Conservation (phyloP, 2,797 vertebrate genomes). For the Tragelaphus oryx region DNA sequence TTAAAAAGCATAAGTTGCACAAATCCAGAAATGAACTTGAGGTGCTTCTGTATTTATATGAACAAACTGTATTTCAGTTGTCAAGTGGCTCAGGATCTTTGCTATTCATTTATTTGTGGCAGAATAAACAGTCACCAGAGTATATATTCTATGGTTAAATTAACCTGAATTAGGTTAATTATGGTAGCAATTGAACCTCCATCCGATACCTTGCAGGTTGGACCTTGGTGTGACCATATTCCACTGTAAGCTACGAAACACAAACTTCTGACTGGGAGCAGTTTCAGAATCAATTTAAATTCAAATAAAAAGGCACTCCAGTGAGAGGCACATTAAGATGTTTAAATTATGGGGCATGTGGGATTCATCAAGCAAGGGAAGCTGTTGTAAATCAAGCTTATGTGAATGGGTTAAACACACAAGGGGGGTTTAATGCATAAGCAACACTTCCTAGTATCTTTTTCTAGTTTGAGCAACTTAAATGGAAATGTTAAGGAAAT, state of each 20-base stretch:
- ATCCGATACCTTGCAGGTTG: background rate
- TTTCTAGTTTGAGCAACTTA: slow-evolving; percentile 42
- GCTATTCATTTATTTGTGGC: slow-evolving; percentile 49
- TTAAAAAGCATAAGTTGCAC: background rate
- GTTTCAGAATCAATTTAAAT: slow-evolving; percentile 71
- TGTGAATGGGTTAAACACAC: slow-evolving; percentile 57
- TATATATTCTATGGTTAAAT: slow-evolving; percentile 71
- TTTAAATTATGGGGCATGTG: slow-evolving; percentile 80
- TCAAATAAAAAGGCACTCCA: slow-evolving; percentile 73
- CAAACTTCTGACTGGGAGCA: slow-evolving; percentile 66
- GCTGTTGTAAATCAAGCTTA: slow-evolving; percentile 76
- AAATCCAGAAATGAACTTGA: background rate
- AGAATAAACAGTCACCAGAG: slow-evolving; percentile 36
- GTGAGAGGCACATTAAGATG: slow-evolving; percentile 76
- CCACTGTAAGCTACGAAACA: slow-evolving; percentile 32
- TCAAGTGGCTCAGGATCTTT: background rate
- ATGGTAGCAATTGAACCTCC: slow-evolving; percentile 45
- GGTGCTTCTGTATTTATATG: background rate
- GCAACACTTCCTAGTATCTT: slow-evolving; percentile 21
- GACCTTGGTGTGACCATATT: background rate
- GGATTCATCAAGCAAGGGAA: slow-evolving; percentile 78
- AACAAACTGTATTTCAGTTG: background rate
- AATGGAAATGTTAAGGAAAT: slow-evolving; percentile 35
- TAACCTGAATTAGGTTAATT: slow-evolving; percentile 70
- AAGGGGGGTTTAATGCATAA: slow-evolving; percentile 4